phyloP scores from a whole-genome alignment of 2,113 vertebrate species.

The Tapirus terrestris region DNA sequence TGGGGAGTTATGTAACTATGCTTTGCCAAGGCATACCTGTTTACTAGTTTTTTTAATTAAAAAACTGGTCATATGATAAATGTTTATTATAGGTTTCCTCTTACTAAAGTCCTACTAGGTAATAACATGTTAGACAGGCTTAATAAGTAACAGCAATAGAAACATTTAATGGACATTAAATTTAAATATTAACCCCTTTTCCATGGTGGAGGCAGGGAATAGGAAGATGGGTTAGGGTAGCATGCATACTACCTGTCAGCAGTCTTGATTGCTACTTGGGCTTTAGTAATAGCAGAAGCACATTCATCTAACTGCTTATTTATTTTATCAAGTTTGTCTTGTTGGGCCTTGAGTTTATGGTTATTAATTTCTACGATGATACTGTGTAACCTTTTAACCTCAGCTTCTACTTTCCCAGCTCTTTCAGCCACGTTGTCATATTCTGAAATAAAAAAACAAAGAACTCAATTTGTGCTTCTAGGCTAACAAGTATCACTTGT shows the following conservation, averaged over 20 bases:
- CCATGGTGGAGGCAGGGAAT: background rate
- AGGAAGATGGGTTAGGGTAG: background rate
- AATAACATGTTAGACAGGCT: background rate
- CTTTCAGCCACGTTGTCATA: constrained; percentile 88
- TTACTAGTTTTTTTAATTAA: background rate
- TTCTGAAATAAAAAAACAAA: constrained; percentile 83
- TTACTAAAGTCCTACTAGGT: background rate
- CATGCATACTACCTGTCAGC: constrained; percentile 89
- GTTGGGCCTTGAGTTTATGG: constrained; percentile 93
- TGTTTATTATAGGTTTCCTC: background rate
- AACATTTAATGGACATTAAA: background rate
- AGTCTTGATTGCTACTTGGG: constrained; percentile 94
- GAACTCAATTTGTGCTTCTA: background rate
- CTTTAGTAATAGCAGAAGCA: constrained; percentile 93
- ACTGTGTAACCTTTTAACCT: constrained; percentile 93
- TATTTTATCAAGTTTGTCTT: constrained; percentile 93
- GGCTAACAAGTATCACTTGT: background rate
- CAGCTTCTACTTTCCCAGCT: constrained; percentile 91
- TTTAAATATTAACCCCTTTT: background rate
- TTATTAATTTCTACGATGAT: constrained; percentile 95
- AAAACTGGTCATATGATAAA: background rate
- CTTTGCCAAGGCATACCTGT: background rate
- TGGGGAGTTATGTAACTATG: background rate
- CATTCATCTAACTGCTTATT: constrained; percentile 93
- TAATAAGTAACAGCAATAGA: background rate